These are phyloP conservation scores for Trissolcus japonicus DNA, from an alignment of 2,888 invertebrate species.

Conservation along the genomic window DNA sequence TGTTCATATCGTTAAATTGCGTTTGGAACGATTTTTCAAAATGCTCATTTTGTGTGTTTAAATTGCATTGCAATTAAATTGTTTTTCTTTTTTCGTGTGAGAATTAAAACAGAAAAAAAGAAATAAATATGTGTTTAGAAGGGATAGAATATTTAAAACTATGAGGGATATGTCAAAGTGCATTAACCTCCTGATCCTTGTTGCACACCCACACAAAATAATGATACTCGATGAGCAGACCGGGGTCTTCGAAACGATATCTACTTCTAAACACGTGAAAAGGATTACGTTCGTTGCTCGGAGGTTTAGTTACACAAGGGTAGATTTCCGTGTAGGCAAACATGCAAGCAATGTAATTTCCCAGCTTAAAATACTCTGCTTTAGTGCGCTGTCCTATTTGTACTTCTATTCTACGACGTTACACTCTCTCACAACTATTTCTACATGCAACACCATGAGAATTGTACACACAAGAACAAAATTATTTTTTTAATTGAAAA, in stretches of 20 bases:
- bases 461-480: not conserved
- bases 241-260: slow-evolving; percentile 19
- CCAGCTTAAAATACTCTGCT: slow-evolving; percentile 36
- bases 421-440: not conserved
- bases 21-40: slow-evolving; percentile 37
- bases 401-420: slow-evolving; percentile 18
- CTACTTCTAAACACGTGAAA: slow-evolving; percentile 43
- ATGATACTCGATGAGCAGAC: slow-evolving; percentile 24
- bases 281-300: slow-evolving; percentile 50
- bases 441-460: slow-evolving; percentile 10
- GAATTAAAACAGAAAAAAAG: not conserved
- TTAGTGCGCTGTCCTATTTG: slow-evolving; percentile 18
- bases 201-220: slow-evolving; percentile 2
- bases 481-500: not conserved
- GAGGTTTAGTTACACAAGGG: slow-evolving; percentile 54
- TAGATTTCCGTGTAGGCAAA: slow-evolving; percentile 47
- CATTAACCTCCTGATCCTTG: slow-evolving; percentile 5
- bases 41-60: not conserved
- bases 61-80: not conserved
- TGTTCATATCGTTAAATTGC: slow-evolving; percentile 24
- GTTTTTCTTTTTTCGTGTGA: not conserved
- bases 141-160: no score
- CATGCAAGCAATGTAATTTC: slow-evolving; percentile 46
- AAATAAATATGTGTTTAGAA: no score
- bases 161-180: slow-evolving; percentile 1